These are phyloP conservation scores for Megathymus violae DNA, from an alignment of 1,140 invertebrate genomes.

Conservation along the genomic window DNA sequence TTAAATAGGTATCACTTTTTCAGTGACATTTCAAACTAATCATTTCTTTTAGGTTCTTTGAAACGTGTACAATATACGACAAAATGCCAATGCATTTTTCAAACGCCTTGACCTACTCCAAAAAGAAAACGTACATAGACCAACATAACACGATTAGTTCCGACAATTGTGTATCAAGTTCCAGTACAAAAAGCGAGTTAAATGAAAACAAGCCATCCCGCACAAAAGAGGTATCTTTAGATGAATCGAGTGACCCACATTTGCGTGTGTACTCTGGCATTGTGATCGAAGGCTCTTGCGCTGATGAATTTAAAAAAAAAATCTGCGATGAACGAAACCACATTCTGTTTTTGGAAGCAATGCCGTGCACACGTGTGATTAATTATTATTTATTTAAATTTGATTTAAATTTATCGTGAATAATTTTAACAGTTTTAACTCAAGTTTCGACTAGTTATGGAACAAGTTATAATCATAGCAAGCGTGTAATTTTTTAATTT, in stretches of 20 bases:
- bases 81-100: slow-evolving; percentile 5
- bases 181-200: slow-evolving; percentile 17
- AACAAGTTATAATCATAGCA: no score
- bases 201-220: slow-evolving; percentile 8
- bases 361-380: slow-evolving; percentile 48
- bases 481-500: no score
- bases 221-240: slow-evolving; percentile 66
- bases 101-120: slow-evolving; percentile 26
- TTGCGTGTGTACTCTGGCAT: slow-evolving; percentile 58
- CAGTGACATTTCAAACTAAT: not conserved
- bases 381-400: slow-evolving; percentile 16
- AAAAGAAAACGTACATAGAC: slow-evolving; percentile 17
- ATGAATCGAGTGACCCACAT: slow-evolving; percentile 69
- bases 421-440: no score
- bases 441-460: no score
- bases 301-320: slow-evolving; percentile 65
- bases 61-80: not conserved
- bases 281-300: slow-evolving; percentile 48
- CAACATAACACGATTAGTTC: slow-evolving; percentile 19
- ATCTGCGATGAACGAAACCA: slow-evolving; percentile 44
- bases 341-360: slow-evolving; percentile 60
- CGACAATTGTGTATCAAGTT: slow-evolving; percentile 38
- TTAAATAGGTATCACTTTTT: not conserved
- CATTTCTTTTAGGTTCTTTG: no score
- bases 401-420: no score